phyloP scores from a whole-genome alignment of 2,888 invertebrate genomes.

The Abrostola triplasia region DNA sequence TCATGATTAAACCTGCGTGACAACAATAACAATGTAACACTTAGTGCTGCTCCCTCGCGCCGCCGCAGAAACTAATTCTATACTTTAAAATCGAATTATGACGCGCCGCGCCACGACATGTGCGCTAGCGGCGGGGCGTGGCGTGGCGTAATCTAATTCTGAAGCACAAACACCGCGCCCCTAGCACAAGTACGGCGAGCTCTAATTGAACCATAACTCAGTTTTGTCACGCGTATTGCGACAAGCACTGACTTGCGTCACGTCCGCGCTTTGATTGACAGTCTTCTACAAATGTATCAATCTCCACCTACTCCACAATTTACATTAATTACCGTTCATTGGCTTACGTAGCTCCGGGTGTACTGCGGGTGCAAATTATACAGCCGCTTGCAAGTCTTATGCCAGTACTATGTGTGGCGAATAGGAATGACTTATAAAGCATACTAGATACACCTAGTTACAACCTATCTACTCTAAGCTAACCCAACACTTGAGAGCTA shows the following conservation, averaged over 20 bases:
- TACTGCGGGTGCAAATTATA: too few species aligned
- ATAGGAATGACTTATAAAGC: too few species aligned
- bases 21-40: conserved; percentile 42
- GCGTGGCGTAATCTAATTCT: conserved; percentile 75
- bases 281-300: not conserved
- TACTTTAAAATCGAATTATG: conserved; percentile 50
- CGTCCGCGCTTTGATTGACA: conserved; percentile 3
- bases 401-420: too few species aligned
- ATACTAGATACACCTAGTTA: too few species aligned
- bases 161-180: conserved; percentile 75
- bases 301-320: too few species aligned
- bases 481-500: too few species aligned
- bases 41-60: conserved; percentile 12
- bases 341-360: too few species aligned
- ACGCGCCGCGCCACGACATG: conserved; percentile 13
- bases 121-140: conserved; percentile 45
- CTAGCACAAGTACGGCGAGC: conserved; percentile 42
- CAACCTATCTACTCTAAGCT: too few species aligned
- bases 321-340: too few species aligned
- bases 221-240: conserved; percentile 9
- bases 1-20: conserved; percentile 25
- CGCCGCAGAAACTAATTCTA: conserved; percentile 44
- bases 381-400: too few species aligned
- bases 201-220: conserved; percentile 32
- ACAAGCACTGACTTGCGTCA: conserved; percentile 4